phyloP scores from a whole-genome alignment of 2,113 vertebrate genomes.

The sheep (Ovis aries) region DNA sequence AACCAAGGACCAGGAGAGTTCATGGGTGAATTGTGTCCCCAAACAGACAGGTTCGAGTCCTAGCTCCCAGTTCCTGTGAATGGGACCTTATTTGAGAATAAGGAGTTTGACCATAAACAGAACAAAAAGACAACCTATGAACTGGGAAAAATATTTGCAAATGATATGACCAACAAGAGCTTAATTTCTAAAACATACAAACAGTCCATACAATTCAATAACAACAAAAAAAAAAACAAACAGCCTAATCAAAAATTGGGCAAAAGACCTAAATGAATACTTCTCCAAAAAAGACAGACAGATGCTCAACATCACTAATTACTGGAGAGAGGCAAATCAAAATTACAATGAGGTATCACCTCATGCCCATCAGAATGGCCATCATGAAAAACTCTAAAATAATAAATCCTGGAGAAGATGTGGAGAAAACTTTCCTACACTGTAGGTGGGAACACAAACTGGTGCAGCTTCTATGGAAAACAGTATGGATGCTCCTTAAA shows the following conservation, averaged over 20 bases:
- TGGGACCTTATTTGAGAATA: neutral
- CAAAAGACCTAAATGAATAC: neutral
- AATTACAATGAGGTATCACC: neutral
- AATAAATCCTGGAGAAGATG: neutral
- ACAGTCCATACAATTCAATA: neutral
- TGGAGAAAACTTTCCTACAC: neutral
- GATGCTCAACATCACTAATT: neutral
- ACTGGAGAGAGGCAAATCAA: neutral
- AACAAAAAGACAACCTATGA: neutral
- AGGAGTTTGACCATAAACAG: neutral
- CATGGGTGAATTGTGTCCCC: neutral
- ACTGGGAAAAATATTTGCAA: neutral
- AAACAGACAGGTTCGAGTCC: neutral
- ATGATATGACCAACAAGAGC: neutral
- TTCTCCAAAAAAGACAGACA: neutral
- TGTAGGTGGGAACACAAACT: neutral
- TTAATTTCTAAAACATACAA: neutral
- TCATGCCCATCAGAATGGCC: neutral
- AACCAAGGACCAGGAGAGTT: neutral
- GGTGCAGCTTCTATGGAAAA: neutral
- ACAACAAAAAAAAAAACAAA: neutral
- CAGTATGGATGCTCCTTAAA: neutral
- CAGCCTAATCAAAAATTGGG: neutral
- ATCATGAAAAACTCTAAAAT: neutral
- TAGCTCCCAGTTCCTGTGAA: neutral